Percentiles rank a stretch among this genome's conserved stretches.
phyloP scores from a whole-genome alignment of 2,888 invertebrate genomes.

The Tachystola acroxantha region DNA sequence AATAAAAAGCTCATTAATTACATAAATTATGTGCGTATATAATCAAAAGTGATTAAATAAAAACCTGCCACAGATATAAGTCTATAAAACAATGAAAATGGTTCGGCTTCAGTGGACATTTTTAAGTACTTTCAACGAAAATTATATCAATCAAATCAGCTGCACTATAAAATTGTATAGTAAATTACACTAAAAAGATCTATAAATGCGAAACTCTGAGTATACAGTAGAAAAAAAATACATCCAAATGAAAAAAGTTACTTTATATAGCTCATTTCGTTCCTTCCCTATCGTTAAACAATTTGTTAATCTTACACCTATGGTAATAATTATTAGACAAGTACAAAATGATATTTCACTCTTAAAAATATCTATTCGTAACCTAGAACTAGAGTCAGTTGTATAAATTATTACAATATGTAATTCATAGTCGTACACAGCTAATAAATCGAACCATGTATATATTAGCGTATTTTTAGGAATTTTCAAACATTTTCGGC shows the following conservation, averaged over 20 bases:
- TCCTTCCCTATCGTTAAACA: conserved; percentile 64
- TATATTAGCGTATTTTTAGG: not conserved
- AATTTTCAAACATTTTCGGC: not conserved
- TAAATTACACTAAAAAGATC: conserved; percentile 68
- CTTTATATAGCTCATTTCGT: conserved; percentile 66
- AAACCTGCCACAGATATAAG: conserved; percentile 38
- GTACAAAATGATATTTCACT: conserved; percentile 76
- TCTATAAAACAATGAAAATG: conserved; percentile 48
- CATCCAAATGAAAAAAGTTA: conserved; percentile 64
- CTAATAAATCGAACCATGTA: not conserved
- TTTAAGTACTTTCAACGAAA: conserved; percentile 60
- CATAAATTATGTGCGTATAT: conserved; percentile 72
- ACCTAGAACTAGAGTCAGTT: conserved; percentile 73
- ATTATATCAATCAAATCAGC: conserved; percentile 27
- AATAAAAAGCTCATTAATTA: conserved; percentile 70
- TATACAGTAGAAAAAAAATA: conserved; percentile 70
- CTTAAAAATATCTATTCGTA: conserved; percentile 69
- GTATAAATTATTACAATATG: conserved; percentile 64
- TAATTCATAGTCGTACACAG: conserved; percentile 49
- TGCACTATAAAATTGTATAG: conserved; percentile 61
- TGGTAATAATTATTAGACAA: conserved; percentile 76
- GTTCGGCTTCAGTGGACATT: conserved; percentile 57
- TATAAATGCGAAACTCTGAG: conserved; percentile 75
- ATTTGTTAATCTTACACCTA: conserved; percentile 73
- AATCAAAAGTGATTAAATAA: conserved; percentile 50